Conservation (phyloP, 2,888 invertebrate species). For the Bombyx huttoni region DNA sequence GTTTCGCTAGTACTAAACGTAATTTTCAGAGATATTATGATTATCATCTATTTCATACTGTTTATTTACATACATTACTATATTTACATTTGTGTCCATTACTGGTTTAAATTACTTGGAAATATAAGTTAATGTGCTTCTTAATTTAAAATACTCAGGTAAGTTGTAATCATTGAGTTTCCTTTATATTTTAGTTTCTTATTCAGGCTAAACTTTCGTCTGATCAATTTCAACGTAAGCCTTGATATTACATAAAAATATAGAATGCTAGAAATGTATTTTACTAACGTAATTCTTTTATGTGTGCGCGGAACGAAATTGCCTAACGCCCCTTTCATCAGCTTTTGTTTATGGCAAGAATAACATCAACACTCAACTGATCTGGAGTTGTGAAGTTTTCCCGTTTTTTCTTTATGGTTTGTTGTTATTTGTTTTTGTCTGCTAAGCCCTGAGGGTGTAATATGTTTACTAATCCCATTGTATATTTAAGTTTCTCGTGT, state of each 20-base stretch:
- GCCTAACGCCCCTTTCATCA: background rate
- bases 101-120: too few species aligned
- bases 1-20: slow-evolving; percentile 14
- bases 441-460: background rate
- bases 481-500: background rate
- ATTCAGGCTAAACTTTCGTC: background rate
- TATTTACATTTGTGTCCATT: too few species aligned
- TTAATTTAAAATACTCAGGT: background rate
- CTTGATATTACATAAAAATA: background rate
- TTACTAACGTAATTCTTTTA: background rate
- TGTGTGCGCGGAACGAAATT: background rate
- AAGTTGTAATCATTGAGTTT: background rate
- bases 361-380: background rate
- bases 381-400: background rate
- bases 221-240: background rate
- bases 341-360: slow-evolving; percentile 3
- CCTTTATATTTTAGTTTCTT: background rate
- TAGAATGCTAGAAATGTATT: background rate
- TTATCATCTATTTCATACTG: background rate
- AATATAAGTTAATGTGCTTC: too few species aligned
- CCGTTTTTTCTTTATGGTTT: background rate
- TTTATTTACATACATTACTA: background rate
- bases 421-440: background rate
- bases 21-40: background rate
- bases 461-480: background rate